A percentile compares a stretch with the other conserved stretches of the same genome.
Evolutionary conservation across 2,113 vertebrate species (phyloP).

Genomic region (Stigmatopora nigra): DNA sequence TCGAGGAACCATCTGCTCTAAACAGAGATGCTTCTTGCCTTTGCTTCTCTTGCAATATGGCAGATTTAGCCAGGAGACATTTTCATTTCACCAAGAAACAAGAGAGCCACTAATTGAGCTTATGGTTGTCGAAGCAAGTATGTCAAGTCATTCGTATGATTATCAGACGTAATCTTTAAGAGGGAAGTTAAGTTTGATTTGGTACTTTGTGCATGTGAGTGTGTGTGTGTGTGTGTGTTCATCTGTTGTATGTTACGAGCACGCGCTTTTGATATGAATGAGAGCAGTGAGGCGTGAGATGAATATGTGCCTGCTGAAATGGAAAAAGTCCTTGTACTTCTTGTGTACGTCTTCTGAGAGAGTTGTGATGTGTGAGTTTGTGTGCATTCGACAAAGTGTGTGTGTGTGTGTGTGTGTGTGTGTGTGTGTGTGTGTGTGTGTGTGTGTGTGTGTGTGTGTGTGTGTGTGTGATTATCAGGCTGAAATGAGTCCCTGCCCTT

Average conservation of each 20-base stretch:
- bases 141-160: constrained; percentile 48
- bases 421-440: constrained; percentile 31
- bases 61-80: constrained; percentile 47
- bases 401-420: constrained; percentile 17
- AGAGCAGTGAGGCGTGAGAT: constrained; percentile 65
- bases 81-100: constrained; percentile 55
- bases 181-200: constrained; percentile 42
- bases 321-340: constrained; percentile 64
- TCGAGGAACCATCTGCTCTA: constrained; percentile 53
- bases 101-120: constrained; percentile 48
- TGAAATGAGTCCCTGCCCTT: constrained; percentile 67
- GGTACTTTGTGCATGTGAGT: constrained; percentile 20
- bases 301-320: constrained; percentile 64
- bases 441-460: constrained; percentile 7
- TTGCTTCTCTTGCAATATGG: constrained; percentile 41
- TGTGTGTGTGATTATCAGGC: constrained; percentile 52
- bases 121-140: constrained; percentile 50
- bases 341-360: constrained; percentile 35
- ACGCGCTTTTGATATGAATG: constrained; percentile 65
- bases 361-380: constrained; percentile 18
- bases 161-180: constrained; percentile 45
- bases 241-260: constrained; percentile 59
- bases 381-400: neutral
- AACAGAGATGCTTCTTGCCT: constrained; percentile 36
- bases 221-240: constrained; percentile 41